A percentile compares a stretch with the other conserved stretches of the same genome.
Conservation (phyloP, 92 coral and sea anemone species). For the Epizoanthus rinbou region DNA sequence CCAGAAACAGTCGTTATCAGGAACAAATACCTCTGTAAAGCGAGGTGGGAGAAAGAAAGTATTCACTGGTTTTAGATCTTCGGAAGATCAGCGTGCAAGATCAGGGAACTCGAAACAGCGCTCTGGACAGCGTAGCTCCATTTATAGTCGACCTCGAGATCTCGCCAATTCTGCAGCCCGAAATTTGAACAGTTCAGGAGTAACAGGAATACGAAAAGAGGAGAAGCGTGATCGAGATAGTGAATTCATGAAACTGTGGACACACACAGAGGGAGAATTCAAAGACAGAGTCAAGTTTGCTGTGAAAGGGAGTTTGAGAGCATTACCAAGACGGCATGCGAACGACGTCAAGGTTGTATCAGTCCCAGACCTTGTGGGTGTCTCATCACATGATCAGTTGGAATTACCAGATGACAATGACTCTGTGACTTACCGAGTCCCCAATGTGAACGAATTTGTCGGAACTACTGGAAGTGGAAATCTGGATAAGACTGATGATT, state of each 20-base stretch:
- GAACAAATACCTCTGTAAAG: neutral
- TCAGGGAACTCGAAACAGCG: no score
- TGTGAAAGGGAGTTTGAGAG: conserved; percentile 42
- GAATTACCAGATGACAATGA: conserved; percentile 66
- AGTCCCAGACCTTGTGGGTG: conserved; percentile 57
- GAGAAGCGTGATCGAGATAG: conserved; percentile 54
- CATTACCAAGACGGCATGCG: conserved; percentile 25
- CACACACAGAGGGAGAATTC: conserved; percentile 61
- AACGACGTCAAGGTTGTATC: conserved; percentile 39
- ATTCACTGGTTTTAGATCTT: neutral
- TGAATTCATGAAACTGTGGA: conserved; percentile 83
- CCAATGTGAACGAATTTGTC: conserved; percentile 47
- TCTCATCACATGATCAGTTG: conserved; percentile 40
- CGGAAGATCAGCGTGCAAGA: neutral
- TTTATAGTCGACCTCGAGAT: no score
- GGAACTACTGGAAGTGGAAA: neutral
- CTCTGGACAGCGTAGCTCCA: no score
- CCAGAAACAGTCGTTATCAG: neutral
- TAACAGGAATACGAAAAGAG: conserved; percentile 47
- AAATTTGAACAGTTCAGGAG: conserved; percentile 24
- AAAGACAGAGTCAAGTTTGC: conserved; percentile 50
- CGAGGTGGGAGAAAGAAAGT: neutral
- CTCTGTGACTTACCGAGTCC: conserved; percentile 63
- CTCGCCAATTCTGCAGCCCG: neutral
- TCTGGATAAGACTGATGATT: neutral